Base-by-base conservation (phyloP, 2,888 invertebrate species). In the Sceliomorpha sp. region DNA sequence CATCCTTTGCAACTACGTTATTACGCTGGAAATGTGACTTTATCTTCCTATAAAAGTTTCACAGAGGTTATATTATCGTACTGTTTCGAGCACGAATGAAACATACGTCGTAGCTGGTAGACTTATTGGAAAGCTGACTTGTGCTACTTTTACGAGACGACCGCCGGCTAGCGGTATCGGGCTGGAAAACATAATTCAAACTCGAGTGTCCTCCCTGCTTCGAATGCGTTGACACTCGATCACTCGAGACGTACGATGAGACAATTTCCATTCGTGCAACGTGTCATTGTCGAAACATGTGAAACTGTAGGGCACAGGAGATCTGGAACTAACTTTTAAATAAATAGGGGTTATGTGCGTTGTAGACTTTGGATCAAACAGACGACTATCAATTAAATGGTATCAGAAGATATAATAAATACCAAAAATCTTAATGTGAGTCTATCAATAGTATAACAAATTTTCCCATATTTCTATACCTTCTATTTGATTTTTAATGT, bases 131-230 rank as follows among this genome's bases (percentile, higher is more conserved):
- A 37, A 60, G 44, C n/a, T 7, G 20, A 37, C 36, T 36, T 15
- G 45, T 17, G 8, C 15, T 15, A 51, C 36, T 37, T 60, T 51
- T 45, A 60, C 26, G 39, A 50, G 10, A 10, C 1, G 17, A 27
- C n/a, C 14, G 45, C 24, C 32, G 20, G 10, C 20, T 17, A 29
- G 20, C 12, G 34, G 42, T 48, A 31, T 48, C 34, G 34, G 31
- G 13, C 39, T 58, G 37, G 31, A 58, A 48, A 48, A 32, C 48
- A 48, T 40, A 48, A 48, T 59, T 59, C 48, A 59, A 40, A 40
- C 26, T 40, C 26, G 31, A 48, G 48, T 24, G 34, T 34, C 2
- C 5, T 10, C 10, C 12, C 24, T 42, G 40, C 26, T 58, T 48
- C 20, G 24, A 37, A 29, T 9, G 44, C 9, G 39, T 39, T 31